Evolutionary conservation across 2,888 invertebrate genomes (phyloP).

Genomic region (Amphipoea lucens): DNA sequence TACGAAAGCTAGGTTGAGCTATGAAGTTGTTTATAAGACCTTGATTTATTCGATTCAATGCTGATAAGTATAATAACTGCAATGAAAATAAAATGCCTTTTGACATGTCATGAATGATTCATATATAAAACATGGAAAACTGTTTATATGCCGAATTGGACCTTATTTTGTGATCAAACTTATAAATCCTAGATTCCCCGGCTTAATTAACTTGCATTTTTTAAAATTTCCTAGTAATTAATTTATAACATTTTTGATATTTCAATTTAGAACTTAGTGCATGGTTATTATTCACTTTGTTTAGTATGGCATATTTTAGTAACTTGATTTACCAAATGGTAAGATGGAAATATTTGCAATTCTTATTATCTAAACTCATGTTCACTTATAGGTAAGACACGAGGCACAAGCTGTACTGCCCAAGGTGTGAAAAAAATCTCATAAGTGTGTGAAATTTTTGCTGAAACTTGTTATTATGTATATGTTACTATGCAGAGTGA

Average conservation of each 20-base stretch:
- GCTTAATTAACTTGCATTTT: slow-evolving; percentile 72
- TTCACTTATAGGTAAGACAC: not conserved
- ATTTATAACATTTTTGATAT: slow-evolving; percentile 76
- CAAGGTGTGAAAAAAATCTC: too few species aligned
- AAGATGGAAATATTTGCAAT: slow-evolving; percentile 2
- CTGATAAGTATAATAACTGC: slow-evolving; percentile 29
- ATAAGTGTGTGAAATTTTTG: too few species aligned
- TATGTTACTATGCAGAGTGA: slow-evolving; percentile 49
- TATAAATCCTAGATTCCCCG: slow-evolving; percentile 73
- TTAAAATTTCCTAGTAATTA: slow-evolving; percentile 68
- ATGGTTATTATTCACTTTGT: slow-evolving; percentile 67
- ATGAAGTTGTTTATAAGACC: slow-evolving; percentile 1
- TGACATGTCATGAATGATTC: slow-evolving; percentile 68
- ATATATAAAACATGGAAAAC: slow-evolving; percentile 70
- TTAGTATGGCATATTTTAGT: slow-evolving; percentile 25
- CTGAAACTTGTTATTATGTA: not conserved
- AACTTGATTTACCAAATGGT: not conserved
- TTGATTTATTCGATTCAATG: slow-evolving; percentile 23
- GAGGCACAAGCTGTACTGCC: too few species aligned
- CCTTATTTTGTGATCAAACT: slow-evolving; percentile 75
- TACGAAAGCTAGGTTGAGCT: not conserved
- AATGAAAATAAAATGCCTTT: slow-evolving; percentile 72
- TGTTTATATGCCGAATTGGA: slow-evolving; percentile 79
- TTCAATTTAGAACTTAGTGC: slow-evolving; percentile 71
- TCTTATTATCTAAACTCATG: slow-evolving; percentile 11